phyloP scores from a whole-genome alignment of 1,140 invertebrate species.

The Drosophila busckii region DNA sequence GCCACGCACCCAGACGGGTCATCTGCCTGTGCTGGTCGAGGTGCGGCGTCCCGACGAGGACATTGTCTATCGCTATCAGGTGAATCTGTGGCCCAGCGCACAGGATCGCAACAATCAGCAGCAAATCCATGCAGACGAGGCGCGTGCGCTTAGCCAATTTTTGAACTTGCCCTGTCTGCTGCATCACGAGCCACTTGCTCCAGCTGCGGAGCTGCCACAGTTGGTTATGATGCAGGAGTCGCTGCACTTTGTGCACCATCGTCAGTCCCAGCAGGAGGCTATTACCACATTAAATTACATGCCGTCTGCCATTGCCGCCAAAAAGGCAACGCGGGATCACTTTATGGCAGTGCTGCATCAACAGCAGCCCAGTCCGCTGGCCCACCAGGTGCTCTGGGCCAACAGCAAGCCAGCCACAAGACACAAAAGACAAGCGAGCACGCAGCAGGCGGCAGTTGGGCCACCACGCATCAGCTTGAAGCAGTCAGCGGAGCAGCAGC shows the following conservation, averaged over 20 bases:
- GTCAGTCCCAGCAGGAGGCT: background rate
- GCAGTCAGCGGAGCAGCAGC: background rate
- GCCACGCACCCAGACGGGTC: conserved; percentile 22
- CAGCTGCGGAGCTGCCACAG: no score
- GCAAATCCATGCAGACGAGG: conserved; percentile 5
- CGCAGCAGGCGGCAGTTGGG: background rate
- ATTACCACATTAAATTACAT: conserved; percentile 13
- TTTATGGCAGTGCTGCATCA: conserved; percentile 29
- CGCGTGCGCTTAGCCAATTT: conserved; percentile 10
- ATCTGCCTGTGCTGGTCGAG: conserved; percentile 52
- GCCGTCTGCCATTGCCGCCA: background rate
- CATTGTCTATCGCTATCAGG: conserved; percentile 43
- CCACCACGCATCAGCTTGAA: background rate
- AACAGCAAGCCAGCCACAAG: background rate
- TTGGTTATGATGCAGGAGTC: conserved; percentile 22
- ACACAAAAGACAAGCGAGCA: background rate
- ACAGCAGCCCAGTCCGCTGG: conserved; percentile 19
- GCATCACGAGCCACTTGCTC: no score
- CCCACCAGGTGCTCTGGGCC: conserved; percentile 26
- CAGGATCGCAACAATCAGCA: background rate
- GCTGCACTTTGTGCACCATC: conserved; percentile 12
- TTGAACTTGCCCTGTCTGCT: conserved; percentile 12
- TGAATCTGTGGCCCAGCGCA: conserved; percentile 30
- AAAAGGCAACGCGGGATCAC: conserved; percentile 11
- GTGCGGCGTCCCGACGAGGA: conserved; percentile 35